Evolutionary conservation across 53 echinoderm and acorn worm genomes (phyloP).

Genomic region (Hippasteria phrygiana): DNA sequence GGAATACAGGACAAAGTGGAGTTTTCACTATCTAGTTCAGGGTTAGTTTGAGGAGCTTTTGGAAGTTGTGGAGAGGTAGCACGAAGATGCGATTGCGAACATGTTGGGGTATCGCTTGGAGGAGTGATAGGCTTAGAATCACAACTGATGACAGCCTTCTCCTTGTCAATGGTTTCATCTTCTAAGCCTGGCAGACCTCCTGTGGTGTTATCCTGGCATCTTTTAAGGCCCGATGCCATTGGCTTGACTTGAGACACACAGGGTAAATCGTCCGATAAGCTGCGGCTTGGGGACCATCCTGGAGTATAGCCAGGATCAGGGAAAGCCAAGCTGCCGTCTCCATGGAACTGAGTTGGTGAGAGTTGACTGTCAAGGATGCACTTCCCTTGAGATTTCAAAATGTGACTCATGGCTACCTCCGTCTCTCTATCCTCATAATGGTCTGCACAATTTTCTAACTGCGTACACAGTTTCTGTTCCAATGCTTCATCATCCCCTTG

Average conservation of each 20-base stretch:
- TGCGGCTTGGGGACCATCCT: conserved; percentile 32
- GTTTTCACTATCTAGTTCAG: background rate
- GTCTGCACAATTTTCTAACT: background rate
- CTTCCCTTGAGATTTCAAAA: background rate
- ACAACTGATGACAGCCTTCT: background rate
- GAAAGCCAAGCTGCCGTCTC: background rate
- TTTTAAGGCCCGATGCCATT: background rate
- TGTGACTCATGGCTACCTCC: background rate
- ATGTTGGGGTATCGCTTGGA: background rate
- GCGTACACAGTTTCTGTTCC: too few relatives aligned
- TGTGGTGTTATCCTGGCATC: background rate
- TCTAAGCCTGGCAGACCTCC: background rate
- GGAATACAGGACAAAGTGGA: conserved; percentile 3
- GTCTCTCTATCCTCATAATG: background rate
- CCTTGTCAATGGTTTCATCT: background rate
- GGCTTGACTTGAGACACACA: background rate
- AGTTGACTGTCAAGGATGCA: conserved; percentile 63
- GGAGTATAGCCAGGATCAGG: conserved; percentile 40
- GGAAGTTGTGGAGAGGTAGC: background rate
- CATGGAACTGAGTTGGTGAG: conserved; percentile 45
- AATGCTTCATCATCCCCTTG: too few relatives aligned
- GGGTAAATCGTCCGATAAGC: background rate
- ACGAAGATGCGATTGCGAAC: background rate
- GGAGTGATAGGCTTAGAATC: background rate
- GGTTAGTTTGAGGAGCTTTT: background rate